phyloP scores from a whole-genome alignment of 2,888 invertebrate species.

The Drosophila prolongata region DNA sequence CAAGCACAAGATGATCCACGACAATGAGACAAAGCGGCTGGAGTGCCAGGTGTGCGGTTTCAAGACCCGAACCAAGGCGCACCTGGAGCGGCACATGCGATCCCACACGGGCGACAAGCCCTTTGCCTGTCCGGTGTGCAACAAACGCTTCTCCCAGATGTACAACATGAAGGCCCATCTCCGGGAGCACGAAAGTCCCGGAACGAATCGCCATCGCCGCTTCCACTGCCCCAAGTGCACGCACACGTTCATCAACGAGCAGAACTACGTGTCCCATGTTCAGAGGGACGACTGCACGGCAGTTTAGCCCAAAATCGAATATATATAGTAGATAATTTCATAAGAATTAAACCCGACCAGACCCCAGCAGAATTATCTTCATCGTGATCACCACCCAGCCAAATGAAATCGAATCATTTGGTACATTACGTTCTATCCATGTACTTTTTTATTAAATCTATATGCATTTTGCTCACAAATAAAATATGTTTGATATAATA shows the following conservation, averaged over 20 bases:
- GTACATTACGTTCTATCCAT: constrained; percentile 30
- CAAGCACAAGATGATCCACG: constrained; percentile 75
- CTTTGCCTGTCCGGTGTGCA: constrained; percentile 69
- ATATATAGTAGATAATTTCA: constrained; percentile 5
- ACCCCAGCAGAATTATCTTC: not conserved
- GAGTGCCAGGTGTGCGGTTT: constrained; percentile 83
- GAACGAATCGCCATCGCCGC: constrained; percentile 69
- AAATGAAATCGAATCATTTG: not conserved
- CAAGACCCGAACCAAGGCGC: constrained; percentile 84
- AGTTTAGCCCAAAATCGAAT: constrained; percentile 35
- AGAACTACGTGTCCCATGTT: constrained; percentile 64
- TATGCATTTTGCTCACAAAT: constrained; percentile 79
- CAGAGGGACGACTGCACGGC: constrained; percentile 63
- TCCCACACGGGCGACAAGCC: constrained; percentile 84
- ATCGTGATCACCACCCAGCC: not conserved
- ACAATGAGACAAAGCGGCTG: constrained; percentile 74
- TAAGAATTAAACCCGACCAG: not conserved
- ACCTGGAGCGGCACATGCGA: constrained; percentile 84
- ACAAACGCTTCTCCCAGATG: constrained; percentile 75
- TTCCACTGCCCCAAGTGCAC: constrained; percentile 70
- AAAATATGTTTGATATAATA: constrained; percentile 76
- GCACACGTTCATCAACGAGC: constrained; percentile 72
- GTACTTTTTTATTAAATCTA: constrained; percentile 75
- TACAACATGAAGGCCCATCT: constrained; percentile 76
- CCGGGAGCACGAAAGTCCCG: constrained; percentile 70